Base-by-base conservation (phyloP, 1,140 invertebrate species). In the Oppia nitens region DNA sequence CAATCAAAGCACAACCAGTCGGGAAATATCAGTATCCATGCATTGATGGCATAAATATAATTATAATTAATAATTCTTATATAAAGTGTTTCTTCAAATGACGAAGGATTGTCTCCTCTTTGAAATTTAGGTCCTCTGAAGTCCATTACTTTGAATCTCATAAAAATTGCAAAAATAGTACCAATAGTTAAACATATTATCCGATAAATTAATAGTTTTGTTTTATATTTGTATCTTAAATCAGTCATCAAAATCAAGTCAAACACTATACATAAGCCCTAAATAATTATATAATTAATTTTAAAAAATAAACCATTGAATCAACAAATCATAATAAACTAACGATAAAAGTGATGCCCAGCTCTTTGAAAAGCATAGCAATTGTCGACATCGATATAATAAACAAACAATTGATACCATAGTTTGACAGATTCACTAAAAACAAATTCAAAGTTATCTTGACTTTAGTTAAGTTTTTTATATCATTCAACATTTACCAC, bases 301-400 rank as follows among this genome's bases (percentile, higher is more conserved):
- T 40, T 40, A 40, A 40, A 17, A 17, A 17, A 9, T 40, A 40
- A 40, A 40, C n/a, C n/a, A n/a, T n/a, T n/a, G n/a, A n/a, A n/a
- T n/a, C n/a, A n/a, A n/a, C n/a, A n/a, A 40, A 9, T 40, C 6
- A 40, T 27, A 45, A 25, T 57, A 61, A 59, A 76, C 80, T 81
- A 74, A 90, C 88, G 69, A 88, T 72, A 51, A 84, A 81, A 55
- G 87, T 92, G 45, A 96, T 82, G 11, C 90, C 91, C 71, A 86
- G 88, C 74, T 97, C 92, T 74, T 96, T 97, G 68, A 82, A 90
- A 27, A 96, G 71, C 77, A 92, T 85, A 48, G 85, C 82, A 21
- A 78, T 53, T 25, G 60, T 57, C 28, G 61, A 60, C 14, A 64
- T 40, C 27, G 55, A 20, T 45, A 63, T 20, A 52, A 21, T 55